These are phyloP conservation scores for Acromyrmex heyeri DNA, from an alignment of 1,140 invertebrate species.

Conservation along the genomic window DNA sequence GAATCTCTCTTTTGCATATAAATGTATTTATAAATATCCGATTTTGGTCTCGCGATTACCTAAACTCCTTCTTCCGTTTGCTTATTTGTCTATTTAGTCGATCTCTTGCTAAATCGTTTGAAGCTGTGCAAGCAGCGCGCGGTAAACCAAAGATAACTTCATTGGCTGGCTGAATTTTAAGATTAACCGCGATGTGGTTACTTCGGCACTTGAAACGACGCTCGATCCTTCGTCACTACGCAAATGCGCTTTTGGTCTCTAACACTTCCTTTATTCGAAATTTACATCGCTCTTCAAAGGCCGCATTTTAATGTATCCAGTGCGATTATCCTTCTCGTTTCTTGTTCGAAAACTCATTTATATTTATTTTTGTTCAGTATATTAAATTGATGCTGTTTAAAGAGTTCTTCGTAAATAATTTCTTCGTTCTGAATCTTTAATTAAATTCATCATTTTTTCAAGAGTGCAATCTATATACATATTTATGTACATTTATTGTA, in stretches of 20 bases:
- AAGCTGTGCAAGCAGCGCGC: not conserved
- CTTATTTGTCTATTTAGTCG: constrained; percentile 29
- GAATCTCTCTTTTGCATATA: not conserved
- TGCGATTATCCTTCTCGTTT: not conserved
- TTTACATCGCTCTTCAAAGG: not conserved
- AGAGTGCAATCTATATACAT: not conserved
- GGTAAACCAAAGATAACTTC: constrained; percentile 26
- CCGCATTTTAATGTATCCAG: not conserved
- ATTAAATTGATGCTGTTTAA: not conserved
- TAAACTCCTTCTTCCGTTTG: not conserved
- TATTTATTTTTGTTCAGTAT: not conserved
- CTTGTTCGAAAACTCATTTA: constrained; percentile 4
- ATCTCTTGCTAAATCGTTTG: constrained; percentile 26
- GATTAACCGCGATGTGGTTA: constrained; percentile 2
- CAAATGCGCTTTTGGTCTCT: not conserved
- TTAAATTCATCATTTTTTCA: not conserved
- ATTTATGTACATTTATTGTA: not conserved
- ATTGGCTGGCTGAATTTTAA: constrained; percentile 27
- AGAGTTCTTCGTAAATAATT: not conserved
- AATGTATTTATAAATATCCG: not conserved
- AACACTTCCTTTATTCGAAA: not conserved
- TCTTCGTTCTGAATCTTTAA: not conserved
- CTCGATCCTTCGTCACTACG: not conserved
- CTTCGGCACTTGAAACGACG: not conserved
- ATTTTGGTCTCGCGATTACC: constrained; percentile 28